These are phyloP conservation scores for Bursaphelenchus okinawaensis DNA, from an alignment of 2,888 invertebrate genomes.

Conservation along the genomic window DNA sequence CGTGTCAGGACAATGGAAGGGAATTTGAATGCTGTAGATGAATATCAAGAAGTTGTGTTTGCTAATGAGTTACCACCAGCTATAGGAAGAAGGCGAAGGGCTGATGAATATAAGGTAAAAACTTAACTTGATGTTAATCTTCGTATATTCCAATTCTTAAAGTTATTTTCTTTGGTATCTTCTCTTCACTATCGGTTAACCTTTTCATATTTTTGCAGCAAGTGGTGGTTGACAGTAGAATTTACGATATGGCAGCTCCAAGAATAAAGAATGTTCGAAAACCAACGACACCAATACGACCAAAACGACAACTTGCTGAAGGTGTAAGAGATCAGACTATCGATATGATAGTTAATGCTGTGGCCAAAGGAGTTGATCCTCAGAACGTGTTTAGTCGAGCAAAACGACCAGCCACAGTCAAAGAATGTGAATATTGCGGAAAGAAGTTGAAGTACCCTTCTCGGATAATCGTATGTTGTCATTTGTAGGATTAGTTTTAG, in stretches of 20 bases:
- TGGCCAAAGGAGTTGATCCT: constrained; percentile 41
- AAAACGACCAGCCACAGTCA: constrained; percentile 38
- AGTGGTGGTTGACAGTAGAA: constrained; percentile 3
- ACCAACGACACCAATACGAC: background rate
- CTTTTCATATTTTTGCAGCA: constrained; percentile 1
- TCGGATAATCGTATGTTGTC: constrained; percentile 35
- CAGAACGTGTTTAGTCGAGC: constrained; percentile 40
- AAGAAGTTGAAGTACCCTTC: constrained; percentile 45
- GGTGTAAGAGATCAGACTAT: background rate
- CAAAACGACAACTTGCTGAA: background rate
- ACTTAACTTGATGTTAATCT: background rate
- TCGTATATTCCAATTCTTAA: too few relatives aligned
- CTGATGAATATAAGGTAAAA: background rate
- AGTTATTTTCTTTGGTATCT: too few relatives aligned
- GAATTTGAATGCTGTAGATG: background rate
- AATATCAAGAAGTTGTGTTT: background rate
- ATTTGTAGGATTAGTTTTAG: background rate
- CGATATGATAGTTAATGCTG: constrained; percentile 12
- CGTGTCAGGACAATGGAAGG: too few relatives aligned
- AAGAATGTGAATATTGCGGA: constrained; percentile 43
- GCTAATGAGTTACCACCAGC: background rate
- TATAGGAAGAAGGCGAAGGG: background rate
- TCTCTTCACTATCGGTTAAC: too few relatives aligned
- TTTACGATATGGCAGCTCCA: constrained; percentile 9
- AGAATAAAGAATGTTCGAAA: background rate